phyloP scores from a whole-genome alignment of 2,888 invertebrate genomes.

The Imbricaverruca yamaguchii region DNA sequence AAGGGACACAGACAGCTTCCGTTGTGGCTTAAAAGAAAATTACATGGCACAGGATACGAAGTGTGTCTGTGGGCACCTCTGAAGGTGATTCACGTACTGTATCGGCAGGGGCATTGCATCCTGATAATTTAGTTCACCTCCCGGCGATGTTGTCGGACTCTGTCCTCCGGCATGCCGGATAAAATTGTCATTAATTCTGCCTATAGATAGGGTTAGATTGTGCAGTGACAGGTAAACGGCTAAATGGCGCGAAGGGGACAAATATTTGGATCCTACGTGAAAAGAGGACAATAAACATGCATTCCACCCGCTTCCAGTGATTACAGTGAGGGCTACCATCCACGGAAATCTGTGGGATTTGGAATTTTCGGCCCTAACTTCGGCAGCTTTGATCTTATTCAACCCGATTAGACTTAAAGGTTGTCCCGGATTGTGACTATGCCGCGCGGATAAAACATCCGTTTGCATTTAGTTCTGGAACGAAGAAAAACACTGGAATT shows the following conservation, averaged over 20 bases:
- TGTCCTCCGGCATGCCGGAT: background rate
- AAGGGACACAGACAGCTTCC: background rate
- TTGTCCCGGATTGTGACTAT: too few relatives aligned
- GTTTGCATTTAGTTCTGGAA: too few relatives aligned
- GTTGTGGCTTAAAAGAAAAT: background rate
- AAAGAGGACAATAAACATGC: constrained; percentile 14
- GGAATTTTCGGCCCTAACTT: background rate
- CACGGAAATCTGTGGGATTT: background rate
- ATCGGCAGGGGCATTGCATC: too few relatives aligned
- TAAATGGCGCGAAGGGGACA: constrained; percentile 3
- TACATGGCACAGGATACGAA: too few relatives aligned
- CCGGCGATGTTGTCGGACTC: background rate
- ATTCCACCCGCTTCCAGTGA: background rate
- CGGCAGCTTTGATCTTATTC: background rate
- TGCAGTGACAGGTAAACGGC: constrained; percentile 4
- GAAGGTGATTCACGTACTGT: too few relatives aligned
- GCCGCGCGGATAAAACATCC: too few relatives aligned
- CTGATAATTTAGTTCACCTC: background rate
- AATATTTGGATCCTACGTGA: constrained; percentile 12
- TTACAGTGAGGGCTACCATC: background rate
- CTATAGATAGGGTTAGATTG: constrained; percentile 18
- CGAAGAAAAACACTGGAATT: too few relatives aligned
- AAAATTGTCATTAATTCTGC: constrained; percentile 1
- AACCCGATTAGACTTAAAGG: too few relatives aligned
- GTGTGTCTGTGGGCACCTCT: too few relatives aligned